Evolutionary conservation across 2,888 invertebrate genomes (phyloP).

Genomic region (Lycaena phlaeas): DNA sequence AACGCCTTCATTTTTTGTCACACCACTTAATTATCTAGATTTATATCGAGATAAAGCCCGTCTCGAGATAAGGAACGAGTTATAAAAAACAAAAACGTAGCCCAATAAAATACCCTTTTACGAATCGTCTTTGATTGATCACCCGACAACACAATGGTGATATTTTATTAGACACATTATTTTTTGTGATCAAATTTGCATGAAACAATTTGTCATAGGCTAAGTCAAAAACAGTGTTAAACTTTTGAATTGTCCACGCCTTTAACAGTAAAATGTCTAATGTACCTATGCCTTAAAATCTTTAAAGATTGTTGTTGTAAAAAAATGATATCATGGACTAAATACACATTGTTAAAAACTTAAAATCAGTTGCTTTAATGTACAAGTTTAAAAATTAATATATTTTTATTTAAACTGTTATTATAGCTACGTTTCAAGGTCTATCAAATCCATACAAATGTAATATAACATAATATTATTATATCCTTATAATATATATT

Average conservation of each 20-base stretch:
- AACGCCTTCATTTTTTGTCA: conserved; percentile 70
- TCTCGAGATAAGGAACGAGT: conserved; percentile 27
- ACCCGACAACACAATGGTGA: conserved; percentile 20
- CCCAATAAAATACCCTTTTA: conserved; percentile 26
- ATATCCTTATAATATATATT: too few species aligned
- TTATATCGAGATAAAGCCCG: conserved; percentile 65
- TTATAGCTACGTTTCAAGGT: neutral
- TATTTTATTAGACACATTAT: conserved; percentile 13
- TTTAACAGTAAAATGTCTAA: too few species aligned
- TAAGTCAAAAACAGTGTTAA: neutral
- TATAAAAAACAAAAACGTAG: conserved; percentile 26
- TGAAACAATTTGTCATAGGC: neutral
- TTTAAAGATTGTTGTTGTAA: too few species aligned
- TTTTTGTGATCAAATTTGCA: conserved; percentile 10
- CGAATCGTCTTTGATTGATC: conserved; percentile 27
- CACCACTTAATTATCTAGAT: conserved; percentile 70
- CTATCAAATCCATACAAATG: too few species aligned
- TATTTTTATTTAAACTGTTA: too few species aligned
- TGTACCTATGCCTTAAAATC: too few species aligned
- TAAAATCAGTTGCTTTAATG: too few species aligned
- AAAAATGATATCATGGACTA: too few species aligned
- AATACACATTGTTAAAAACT: too few species aligned
- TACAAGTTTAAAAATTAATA: too few species aligned
- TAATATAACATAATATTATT: too few species aligned
- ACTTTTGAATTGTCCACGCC: too few species aligned